Evolutionary conservation across 2,797 vertebrate genomes (phyloP), one percentile per base, ranked within the genome.

Genomic region (Dipus sagitta): DNA sequence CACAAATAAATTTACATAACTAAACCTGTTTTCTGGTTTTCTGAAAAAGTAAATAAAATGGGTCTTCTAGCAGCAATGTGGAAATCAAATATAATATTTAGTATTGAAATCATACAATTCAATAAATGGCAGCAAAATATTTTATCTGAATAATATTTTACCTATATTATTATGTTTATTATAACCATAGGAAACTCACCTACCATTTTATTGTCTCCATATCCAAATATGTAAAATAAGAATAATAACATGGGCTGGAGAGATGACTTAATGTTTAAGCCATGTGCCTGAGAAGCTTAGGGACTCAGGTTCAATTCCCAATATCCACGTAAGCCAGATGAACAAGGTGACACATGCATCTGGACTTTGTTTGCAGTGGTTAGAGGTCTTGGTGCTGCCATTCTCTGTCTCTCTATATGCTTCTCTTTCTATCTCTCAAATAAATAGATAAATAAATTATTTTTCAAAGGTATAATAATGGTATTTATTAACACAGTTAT

Each of bases 1-100:
- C 74, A 91, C 18, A 4, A 92, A 9, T 91, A 87, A 81, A 47
- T 90, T 21, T 77, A 80, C n/a, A 88, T 90, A 64, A 86, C 82
- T 38, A 23, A 91, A 78, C 30, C 34, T 94, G 21, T 79, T 93
- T 87, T 34, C 6, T 52, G 3, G 11, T 72, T 79, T 87, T 90
- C 65, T 75, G 5, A 23, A 92, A 93, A 88, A 15, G 17, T 77
- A 86, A 90, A 86, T 81, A 85, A 83, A 6, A 2, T 88, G 9
- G 81, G 12, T 67, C 89, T 92, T 90, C 85, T 70, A 79, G 18
- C 3, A 87, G 60, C 30, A 65, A 26, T 85, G 28, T 89, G 47
- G 91, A 14, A 90, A 87, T 95, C 70, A 70, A 86, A 88, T 62
- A 6, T 32, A 85, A 86, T 38, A 52, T 23, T 78, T 34, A 72